Base-by-base conservation (phyloP, 2,113 vertebrate genomes). In the Sciurus niger region DNA sequence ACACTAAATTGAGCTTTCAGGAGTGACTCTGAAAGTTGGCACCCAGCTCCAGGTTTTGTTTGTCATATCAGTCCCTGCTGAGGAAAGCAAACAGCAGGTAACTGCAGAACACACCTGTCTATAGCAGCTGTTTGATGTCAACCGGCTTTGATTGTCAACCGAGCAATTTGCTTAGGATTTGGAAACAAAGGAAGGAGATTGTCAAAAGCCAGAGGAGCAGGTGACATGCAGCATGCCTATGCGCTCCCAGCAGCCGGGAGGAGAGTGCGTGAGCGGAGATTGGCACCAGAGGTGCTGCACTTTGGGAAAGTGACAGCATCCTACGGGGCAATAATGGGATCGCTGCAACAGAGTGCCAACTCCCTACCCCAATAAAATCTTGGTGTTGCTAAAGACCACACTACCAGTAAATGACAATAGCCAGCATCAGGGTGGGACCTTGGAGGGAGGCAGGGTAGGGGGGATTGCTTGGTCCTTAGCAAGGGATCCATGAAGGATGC, bases 51-150 rank as follows among this genome's bases (percentile, higher is more conserved):
- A 11, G 65, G 85, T 92, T 97, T 96, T 96, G 78, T 97, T 95
- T 97, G 97, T 94, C 91, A 4, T 89, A 34, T 89, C 92, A 80
- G 90, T 94, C 89, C 87, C 97, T 78, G 84, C 87, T 53, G 87
- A 97, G 95, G 90, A 93, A 97, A 95, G 92, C 97, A 97, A 96
- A 96, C 96, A 98, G 97, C 97, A 96, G 97, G 97, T 95, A 96
- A 96, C 96, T 92, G 63, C 77, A 87, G 77, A 85, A 90, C 93
- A 95, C 94, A 97, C 97, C 98, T 97, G 97, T 89, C 97, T 97
- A 6, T 60, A 88, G 96, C 90, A 97, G 96, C 96, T 97, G 95
- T 96, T 96, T 96, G 97, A 97, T 97, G 94, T 91, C 86, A 85
- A 77, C 63, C 80, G 91, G 80, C 93, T 98, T 96, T 98, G 96